Conservation (phyloP, 2,797 vertebrate genomes). For the Rhinophrynus dorsalis region DNA sequence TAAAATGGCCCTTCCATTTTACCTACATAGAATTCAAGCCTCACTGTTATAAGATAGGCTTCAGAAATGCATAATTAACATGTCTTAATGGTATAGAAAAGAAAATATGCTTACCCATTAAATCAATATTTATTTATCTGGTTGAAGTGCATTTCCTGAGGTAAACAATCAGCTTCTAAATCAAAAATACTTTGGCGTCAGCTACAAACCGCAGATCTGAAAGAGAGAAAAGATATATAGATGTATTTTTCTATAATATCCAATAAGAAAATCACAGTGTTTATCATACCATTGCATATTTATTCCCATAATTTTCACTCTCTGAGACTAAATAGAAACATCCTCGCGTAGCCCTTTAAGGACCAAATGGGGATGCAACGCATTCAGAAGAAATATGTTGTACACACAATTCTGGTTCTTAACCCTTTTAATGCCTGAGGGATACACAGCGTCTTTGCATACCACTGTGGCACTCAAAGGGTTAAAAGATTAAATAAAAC, state of each 20-base stretch:
- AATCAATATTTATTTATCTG: conserved; percentile 51
- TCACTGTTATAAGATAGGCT: not conserved
- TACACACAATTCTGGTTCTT: no score
- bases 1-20: no score
- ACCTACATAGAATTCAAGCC: no score
- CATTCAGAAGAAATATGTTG: no score
- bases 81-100: conserved; percentile 31
- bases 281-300: not conserved
- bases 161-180: conserved; percentile 42
- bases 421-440: no score
- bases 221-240: conserved; percentile 6
- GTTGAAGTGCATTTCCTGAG: conserved; percentile 47
- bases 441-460: no score
- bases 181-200: conserved; percentile 44
- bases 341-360: no score
- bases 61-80: conserved; percentile 40
- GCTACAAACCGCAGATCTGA: conserved; percentile 42
- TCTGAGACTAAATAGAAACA: not conserved
- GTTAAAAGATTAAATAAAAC: no score
- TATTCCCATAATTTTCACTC: not conserved
- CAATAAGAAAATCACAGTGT: no score
- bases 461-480: no score
- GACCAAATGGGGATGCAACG: no score
- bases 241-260: conserved; percentile 7
- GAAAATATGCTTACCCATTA: conserved; percentile 46